Base-by-base conservation (phyloP, 2,113 vertebrate species). In the Condylura cristata region DNA sequence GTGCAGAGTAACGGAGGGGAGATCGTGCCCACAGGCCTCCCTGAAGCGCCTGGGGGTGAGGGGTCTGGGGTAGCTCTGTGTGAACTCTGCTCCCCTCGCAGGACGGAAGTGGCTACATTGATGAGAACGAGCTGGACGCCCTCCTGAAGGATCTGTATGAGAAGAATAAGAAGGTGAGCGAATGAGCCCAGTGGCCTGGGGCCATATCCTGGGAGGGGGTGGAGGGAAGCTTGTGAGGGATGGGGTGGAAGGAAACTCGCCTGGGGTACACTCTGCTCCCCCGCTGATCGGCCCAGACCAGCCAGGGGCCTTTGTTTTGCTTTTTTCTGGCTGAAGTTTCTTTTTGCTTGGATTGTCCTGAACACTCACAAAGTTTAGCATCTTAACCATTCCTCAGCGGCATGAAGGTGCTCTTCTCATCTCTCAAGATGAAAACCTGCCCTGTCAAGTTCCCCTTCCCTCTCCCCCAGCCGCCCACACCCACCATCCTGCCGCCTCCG, bases 61-160 rank as follows among this genome's bases (percentile, higher is more conserved):
- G 13, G 39, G 39, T 46, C 16, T 1, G 0, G 37, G 56, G 17
- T 8, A 6, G 2, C 26, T 0, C 16, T 5, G 46, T 0, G 0
- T 65, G 78, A 48, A 58, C 82, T 10, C 80, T 70, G 72, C 61
- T 30, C 28, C 48, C 28, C 0, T 53, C 53, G 3, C 96, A 99
- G 99, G 99, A 99, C 5, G 99, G 99, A 12, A 99, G 98, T 0
- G 99, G 99, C 92, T 99, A 99, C 98, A 99, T 99, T 17, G 99
- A 99, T 11, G 99, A 99, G 98, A 98, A 99, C 0, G 99, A 99
- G 95, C 96, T 99, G 98, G 99, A 99, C 0, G 99, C 99, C 6
- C 99, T 99, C 44, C 97, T 99, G 97, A 99, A 99, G 97, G 99
- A 99, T 89, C 99, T 99, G 65, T 99, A 99, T 58, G 99, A 99